Percentiles rank a stretch among this genome's conserved stretches.
Conservation (phyloP, 2,113 vertebrate genomes). For the Lasiurus borealis region DNA sequence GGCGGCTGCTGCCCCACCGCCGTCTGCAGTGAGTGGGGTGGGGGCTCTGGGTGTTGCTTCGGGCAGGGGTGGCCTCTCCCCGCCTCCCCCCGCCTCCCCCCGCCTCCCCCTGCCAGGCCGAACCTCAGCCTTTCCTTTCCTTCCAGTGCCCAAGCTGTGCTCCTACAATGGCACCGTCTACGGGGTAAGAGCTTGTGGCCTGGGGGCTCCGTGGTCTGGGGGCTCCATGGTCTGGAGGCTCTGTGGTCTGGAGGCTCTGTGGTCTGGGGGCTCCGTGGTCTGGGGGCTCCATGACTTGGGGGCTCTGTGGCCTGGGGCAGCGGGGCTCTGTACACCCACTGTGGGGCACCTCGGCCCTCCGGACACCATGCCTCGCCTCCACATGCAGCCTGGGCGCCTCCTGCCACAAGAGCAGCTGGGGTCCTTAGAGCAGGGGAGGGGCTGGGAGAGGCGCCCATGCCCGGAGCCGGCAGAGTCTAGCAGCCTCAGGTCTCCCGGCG, state of each 20-base stretch:
- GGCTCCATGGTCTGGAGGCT: too few relatives aligned
- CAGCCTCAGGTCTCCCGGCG: neutral
- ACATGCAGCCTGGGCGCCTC: neutral
- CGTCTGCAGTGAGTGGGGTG: constrained; percentile 85
- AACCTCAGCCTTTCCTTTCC: neutral
- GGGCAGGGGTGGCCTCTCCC: accelerated
- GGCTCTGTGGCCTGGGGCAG: accelerated
- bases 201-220: accelerated
- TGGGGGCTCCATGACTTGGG: accelerated
- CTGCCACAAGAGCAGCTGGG: neutral
- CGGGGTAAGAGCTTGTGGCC: constrained; percentile 51
- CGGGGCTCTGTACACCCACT: accelerated
- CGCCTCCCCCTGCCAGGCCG: accelerated
- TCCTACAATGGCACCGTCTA: constrained; percentile 55
- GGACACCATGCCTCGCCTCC: accelerated
- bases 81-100: accelerated
- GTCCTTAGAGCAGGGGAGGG: accelerated
- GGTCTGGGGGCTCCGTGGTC: accelerated
- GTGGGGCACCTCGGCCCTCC: neutral
- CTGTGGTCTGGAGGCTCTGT: accelerated
- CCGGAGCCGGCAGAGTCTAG: accelerated
- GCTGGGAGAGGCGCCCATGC: accelerated
- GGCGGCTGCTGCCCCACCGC: constrained; percentile 86
- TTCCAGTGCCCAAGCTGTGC: constrained; percentile 68
- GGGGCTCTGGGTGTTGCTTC: accelerated